A percentile compares a stretch with the other conserved stretches of the same genome.
These are phyloP conservation scores for Meloidogyne floridensis DNA, from an alignment of 1,140 invertebrate genomes.

Conservation along the genomic window DNA sequence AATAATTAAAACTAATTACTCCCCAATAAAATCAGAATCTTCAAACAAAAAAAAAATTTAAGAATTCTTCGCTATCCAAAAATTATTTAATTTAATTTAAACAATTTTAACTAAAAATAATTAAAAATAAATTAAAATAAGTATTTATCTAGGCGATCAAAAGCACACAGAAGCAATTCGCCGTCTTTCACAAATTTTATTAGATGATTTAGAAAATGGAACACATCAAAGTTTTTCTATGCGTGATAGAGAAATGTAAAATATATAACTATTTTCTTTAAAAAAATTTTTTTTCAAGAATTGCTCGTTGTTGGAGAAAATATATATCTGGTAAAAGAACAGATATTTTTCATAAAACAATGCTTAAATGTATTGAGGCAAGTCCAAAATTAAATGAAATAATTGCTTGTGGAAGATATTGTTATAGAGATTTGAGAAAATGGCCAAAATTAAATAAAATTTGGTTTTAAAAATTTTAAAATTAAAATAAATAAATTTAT, in stretches of 20 bases:
- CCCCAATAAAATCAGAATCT: no score
- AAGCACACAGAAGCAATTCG: background rate
- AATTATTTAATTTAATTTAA: no score
- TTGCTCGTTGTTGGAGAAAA: conserved; percentile 30
- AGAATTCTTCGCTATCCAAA: no score
- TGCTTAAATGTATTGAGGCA: conserved; percentile 58
- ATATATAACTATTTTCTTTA: background rate
- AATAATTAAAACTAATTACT: no score
- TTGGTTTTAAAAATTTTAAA: background rate
- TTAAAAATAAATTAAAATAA: background rate
- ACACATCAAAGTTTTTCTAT: background rate
- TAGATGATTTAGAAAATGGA: conserved; percentile 1
- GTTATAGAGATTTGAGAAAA: conserved; percentile 55
- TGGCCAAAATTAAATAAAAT: conserved; percentile 48
- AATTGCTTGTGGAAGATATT: conserved; percentile 57
- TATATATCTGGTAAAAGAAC: conserved; percentile 20
- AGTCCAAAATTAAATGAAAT: conserved; percentile 58
- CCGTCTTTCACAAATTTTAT: conserved; percentile 2
- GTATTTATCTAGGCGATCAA: background rate
- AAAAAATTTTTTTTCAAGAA: background rate
- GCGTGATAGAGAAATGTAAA: background rate
- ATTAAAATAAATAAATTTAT: background rate
- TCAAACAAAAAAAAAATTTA: no score
- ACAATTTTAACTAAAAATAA: no score
- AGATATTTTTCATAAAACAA: conserved; percentile 59